phyloP scores from a whole-genome alignment of 2,888 invertebrate species.

The Incurvaria masculella region DNA sequence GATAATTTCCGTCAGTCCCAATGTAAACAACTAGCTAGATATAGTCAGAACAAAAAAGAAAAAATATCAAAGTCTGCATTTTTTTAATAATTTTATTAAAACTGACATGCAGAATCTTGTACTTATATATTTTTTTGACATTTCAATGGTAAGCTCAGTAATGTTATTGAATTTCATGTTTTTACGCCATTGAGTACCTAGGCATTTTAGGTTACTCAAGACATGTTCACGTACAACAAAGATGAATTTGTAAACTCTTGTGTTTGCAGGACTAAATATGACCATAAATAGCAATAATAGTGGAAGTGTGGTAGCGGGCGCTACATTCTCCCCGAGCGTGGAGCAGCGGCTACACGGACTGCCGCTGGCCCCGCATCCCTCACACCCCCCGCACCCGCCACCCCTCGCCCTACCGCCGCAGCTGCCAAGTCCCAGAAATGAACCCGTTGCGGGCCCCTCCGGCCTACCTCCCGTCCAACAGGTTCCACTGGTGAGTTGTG shows the following conservation, averaged over 20 bases:
- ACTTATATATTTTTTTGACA: background rate
- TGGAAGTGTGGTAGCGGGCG: constrained; percentile 32
- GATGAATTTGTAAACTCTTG: too few species aligned
- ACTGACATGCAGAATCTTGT: too few species aligned
- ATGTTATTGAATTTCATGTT: constrained; percentile 1
- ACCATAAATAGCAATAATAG: constrained; percentile 53
- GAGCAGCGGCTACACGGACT: constrained; percentile 42
- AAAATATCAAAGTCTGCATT: too few species aligned
- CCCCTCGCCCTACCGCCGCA: constrained; percentile 35
- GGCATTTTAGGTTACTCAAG: too few species aligned
- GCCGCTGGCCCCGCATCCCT: constrained; percentile 26
- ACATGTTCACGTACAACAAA: too few species aligned
- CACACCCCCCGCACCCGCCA: constrained; percentile 37
- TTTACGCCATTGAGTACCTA: too few species aligned
- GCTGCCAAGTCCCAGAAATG: constrained; percentile 64
- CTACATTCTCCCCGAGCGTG: constrained; percentile 39
- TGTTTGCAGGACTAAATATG: constrained; percentile 57
- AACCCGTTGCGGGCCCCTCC: constrained; percentile 77
- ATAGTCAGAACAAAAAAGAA: too few species aligned
- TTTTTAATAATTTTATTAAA: too few species aligned
- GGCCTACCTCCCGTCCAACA: constrained; percentile 84
- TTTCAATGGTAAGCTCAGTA: too few species aligned
- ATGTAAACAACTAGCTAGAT: too few species aligned
- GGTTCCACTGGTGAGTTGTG: constrained; percentile 79
- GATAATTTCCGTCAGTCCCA: too few species aligned